These are phyloP conservation scores for Protodeltote pygarga DNA, from an alignment of 2,888 invertebrate genomes.

Conservation along the genomic window DNA sequence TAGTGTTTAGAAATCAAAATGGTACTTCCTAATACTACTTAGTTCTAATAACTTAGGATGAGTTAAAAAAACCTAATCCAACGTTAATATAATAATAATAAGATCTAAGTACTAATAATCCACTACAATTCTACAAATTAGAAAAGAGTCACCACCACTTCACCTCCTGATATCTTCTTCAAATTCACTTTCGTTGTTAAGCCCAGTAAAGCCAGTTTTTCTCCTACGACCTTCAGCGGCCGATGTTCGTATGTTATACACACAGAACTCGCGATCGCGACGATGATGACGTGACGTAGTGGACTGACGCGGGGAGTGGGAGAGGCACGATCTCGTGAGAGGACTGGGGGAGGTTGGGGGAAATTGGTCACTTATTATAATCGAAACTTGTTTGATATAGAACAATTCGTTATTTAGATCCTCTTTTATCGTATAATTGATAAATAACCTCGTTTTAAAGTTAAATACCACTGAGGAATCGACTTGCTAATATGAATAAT, in stretches of 20 bases:
- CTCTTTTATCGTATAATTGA: too few species aligned
- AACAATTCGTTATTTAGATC: too few species aligned
- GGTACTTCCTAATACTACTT: too few species aligned
- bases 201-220: not conserved
- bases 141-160: too few species aligned
- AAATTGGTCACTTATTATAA: not conserved
- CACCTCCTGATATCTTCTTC: conserved; percentile 33
- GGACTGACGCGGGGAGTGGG: conserved; percentile 2
- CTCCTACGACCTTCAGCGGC: conserved; percentile 6
- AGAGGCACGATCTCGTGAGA: conserved; percentile 19
- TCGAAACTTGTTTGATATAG: too few species aligned
- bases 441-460: too few species aligned
- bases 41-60: too few species aligned
- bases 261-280: conserved; percentile 52
- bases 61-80: too few species aligned
- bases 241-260: conserved; percentile 60
- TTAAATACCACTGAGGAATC: too few species aligned
- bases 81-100: too few species aligned
- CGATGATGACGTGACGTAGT: conserved; percentile 13
- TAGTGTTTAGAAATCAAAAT: too few species aligned
- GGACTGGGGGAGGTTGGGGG: conserved; percentile 38
- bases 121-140: conserved; percentile 16
- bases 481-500: too few species aligned
- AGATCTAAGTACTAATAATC: not conserved
- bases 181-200: conserved; percentile 18